Conservation (phyloP, 2,113 vertebrate genomes). For the Paratilapia polleni region DNA sequence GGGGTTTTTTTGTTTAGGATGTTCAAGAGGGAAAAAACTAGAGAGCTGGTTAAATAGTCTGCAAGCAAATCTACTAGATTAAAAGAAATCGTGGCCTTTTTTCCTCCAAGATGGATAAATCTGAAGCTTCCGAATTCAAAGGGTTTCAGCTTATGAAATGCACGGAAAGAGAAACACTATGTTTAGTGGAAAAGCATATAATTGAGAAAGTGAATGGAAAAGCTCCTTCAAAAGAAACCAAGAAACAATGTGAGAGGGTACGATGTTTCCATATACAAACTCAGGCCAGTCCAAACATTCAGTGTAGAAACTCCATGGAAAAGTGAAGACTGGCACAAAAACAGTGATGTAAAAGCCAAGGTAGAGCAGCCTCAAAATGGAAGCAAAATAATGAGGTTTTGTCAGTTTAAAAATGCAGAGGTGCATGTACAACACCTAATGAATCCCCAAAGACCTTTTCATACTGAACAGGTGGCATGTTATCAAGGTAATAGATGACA, state of each 20-base stretch:
- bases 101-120: background rate
- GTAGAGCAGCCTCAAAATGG: background rate
- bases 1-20: too few species aligned
- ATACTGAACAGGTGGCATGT: too few species aligned
- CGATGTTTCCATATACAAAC: background rate
- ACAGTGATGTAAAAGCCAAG: background rate
- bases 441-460: too few species aligned
- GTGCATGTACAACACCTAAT: too few species aligned
- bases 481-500: too few species aligned
- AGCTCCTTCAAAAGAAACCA: background rate
- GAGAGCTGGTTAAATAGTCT: too few species aligned
- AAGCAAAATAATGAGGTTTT: background rate
- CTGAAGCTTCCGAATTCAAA: background rate
- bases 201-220: background rate
- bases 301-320: background rate
- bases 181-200: background rate
- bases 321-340: background rate
- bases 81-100: background rate
- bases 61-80: background rate
- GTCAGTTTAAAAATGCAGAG: background rate
- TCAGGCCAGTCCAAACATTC: background rate
- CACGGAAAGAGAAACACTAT: slow-evolving; percentile 18
- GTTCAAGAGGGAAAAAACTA: too few species aligned
- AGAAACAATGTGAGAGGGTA: background rate
- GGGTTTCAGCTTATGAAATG: background rate